Base-by-base conservation (phyloP, 2,113 vertebrate genomes). In the Proterorhinus semilunaris region DNA sequence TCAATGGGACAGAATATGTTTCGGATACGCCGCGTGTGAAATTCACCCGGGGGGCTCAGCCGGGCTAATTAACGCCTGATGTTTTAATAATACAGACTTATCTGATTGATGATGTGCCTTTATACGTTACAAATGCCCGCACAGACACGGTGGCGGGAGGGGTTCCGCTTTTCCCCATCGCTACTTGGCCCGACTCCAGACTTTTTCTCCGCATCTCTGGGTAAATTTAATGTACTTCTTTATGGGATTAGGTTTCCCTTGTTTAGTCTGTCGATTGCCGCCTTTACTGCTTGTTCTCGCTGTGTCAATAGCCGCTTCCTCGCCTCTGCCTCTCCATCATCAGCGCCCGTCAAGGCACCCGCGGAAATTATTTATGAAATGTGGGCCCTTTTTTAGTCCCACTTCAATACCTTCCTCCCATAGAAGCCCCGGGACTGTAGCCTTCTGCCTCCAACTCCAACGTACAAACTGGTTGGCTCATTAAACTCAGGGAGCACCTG, bases 181-280 rank as follows among this genome's bases (percentile, higher is more conserved):
- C n/a, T 15, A 67, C 51, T 47, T 66, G 51, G 67, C 47, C 43
- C 65, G 8, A 51, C 65, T 65, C 10, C 63, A 70, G 7, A 71
- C 55, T 8, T 45, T 45, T 68, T 66, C 36, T 3, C 42, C 50
- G 10, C 8, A 6, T 58, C 15, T 73, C 75, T 70, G 62, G 82
- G 72, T 75, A 70, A 72, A 83, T 82, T 69, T 79, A 46, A 81
- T 85, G 71, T 44, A 61, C 64, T 72, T 55, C 76, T 73, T 79
- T 13, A 62, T 58, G 49, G 74, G 62, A 80, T 71, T 62, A 10
- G 13, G 42, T 78, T 74, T 27, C 55, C 54, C n/a, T 17, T 66
- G 68, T 84, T 80, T 80, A 47, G 53, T 72, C 73, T 66, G 71
- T 72, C 68, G 45, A n/a, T 50, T 67, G n/a, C 52, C 72, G 16